phyloP scores from a whole-genome alignment of 2,113 vertebrate genomes.

The Albula goreensis region DNA sequence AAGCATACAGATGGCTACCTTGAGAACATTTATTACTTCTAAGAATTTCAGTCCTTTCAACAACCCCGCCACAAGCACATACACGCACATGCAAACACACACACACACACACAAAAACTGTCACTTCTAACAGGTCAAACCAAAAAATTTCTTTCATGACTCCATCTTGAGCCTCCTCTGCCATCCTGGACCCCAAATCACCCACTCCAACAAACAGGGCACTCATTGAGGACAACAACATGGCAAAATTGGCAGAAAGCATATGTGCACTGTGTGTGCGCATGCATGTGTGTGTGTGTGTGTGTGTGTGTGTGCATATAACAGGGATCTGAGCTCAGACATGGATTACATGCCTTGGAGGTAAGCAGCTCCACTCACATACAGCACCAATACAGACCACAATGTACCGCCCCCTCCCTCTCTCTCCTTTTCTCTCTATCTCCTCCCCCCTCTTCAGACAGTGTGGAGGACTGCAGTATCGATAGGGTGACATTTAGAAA shows the following conservation, averaged over 20 bases:
- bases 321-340: not conserved
- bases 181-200: too few relatives aligned
- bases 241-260: too few relatives aligned
- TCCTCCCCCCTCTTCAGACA: not conserved
- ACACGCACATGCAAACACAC: not conserved
- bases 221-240: too few relatives aligned
- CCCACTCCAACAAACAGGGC: too few relatives aligned
- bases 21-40: not conserved
- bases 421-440: not conserved
- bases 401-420: not conserved
- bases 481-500: too few relatives aligned
- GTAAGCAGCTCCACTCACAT: not conserved
- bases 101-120: not conserved
- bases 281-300: not conserved
- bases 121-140: too few relatives aligned
- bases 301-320: not conserved
- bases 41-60: not conserved
- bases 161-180: too few relatives aligned
- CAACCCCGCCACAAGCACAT: too few relatives aligned
- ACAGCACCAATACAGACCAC: not conserved
- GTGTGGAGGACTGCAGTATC: too few relatives aligned
- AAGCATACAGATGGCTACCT: too few relatives aligned
- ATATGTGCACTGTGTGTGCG: not conserved
- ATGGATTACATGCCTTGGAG: not conserved
- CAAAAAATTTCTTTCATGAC: too few relatives aligned